Conservation (phyloP, 1,140 invertebrate species). For the Phortica variegata region DNA sequence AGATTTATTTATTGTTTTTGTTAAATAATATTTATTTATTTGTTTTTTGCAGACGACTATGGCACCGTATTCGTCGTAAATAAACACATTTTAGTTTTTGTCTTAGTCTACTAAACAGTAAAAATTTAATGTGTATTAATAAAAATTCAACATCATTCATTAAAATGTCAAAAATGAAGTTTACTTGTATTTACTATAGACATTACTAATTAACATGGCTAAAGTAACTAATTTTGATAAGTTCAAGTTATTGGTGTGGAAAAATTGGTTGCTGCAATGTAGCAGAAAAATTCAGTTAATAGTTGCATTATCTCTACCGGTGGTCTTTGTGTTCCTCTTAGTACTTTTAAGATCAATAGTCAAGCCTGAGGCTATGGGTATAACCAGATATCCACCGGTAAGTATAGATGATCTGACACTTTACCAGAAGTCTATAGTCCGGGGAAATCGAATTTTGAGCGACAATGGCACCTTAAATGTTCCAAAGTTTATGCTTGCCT, state of each 20-base stretch:
- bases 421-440: not conserved
- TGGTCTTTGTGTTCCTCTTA: constrained; percentile 10
- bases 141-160: too few species aligned
- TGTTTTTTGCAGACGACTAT: too few species aligned
- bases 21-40: too few species aligned
- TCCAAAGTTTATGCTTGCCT: constrained; percentile 14
- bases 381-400: not conserved
- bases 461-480: constrained; percentile 19
- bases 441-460: constrained; percentile 14
- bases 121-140: too few species aligned
- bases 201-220: too few species aligned
- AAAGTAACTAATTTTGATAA: constrained; percentile 17
- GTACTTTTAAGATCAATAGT: constrained; percentile 8
- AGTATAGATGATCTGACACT: constrained; percentile 4
- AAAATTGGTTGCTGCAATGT: constrained; percentile 23
- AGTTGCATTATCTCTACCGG: not conserved
- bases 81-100: too few species aligned
- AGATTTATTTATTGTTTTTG: too few species aligned
- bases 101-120: too few species aligned
- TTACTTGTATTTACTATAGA: too few species aligned
- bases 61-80: too few species aligned
- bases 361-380: not conserved
- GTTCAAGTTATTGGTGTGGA: constrained; percentile 21
- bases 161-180: too few species aligned
- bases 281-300: constrained; percentile 16